Conservation (phyloP, 2,113 vertebrate genomes). For the Phoenicopterus ruber region DNA sequence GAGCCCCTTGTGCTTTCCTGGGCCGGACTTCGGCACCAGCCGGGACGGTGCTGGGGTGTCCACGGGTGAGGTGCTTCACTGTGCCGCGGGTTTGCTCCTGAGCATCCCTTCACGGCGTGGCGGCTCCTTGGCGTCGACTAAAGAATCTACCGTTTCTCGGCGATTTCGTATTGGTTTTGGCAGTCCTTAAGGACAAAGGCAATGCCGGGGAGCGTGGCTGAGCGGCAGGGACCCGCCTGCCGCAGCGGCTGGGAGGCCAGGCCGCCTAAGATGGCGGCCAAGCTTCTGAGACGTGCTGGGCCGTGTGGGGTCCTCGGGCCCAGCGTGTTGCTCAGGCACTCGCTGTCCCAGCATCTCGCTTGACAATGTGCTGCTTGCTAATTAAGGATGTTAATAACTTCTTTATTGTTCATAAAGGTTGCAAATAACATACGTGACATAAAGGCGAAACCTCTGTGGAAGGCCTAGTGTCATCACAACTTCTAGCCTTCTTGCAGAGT, state of each 20-base stretch:
- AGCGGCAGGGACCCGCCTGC: rapidly evolving
- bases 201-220: rapidly evolving
- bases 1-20: rapidly evolving
- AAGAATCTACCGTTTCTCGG: rapidly evolving
- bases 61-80: rapidly evolving
- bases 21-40: background rate
- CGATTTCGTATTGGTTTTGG: rapidly evolving
- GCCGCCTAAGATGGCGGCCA: rapidly evolving
- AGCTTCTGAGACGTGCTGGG: rapidly evolving
- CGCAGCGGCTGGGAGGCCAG: rapidly evolving
- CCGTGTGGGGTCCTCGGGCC: background rate
- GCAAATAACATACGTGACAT: background rate
- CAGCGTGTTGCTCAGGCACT: rapidly evolving
- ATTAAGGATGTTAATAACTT: background rate
- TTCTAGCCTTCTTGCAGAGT: too few relatives aligned
- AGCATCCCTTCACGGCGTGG: rapidly evolving
- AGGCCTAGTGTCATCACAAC: background rate
- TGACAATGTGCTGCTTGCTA: rapidly evolving
- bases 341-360: rapidly evolving
- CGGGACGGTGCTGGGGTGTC: rapidly evolving
- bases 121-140: rapidly evolving
- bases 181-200: rapidly evolving
- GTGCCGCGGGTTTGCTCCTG: rapidly evolving
- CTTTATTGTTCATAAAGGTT: background rate
- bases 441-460: background rate